A percentile compares a stretch with the other conserved stretches of the same genome.
Evolutionary conservation across 2,113 vertebrate genomes (phyloP).

Genomic region (Cryptomyrus ogoouensis): DNA sequence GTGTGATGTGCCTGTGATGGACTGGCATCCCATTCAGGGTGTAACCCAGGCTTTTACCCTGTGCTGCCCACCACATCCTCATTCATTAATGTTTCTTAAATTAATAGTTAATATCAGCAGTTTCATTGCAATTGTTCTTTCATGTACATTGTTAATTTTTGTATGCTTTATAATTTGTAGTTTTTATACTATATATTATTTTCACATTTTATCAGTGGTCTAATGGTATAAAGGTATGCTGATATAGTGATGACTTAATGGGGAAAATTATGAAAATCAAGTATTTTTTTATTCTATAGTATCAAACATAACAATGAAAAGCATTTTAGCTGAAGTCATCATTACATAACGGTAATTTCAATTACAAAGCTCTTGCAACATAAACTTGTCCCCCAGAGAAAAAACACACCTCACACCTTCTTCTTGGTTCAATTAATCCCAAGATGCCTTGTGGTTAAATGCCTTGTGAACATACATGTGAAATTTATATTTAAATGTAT

Average conservation of each 20-base stretch:
- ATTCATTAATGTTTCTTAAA: not conserved
- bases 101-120: not conserved
- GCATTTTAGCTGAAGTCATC: not conserved
- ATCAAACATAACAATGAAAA: not conserved
- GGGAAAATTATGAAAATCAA: not conserved
- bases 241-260: not conserved
- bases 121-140: not conserved
- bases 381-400: not conserved
- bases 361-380: not conserved
- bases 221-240: not conserved
- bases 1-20: not conserved
- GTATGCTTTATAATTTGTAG: not conserved
- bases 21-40: too few species aligned
- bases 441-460: slow-evolving; percentile 6
- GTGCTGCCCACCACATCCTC: not conserved
- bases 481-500: slow-evolving; percentile 3
- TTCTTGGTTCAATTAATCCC: slow-evolving; percentile 3
- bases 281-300: not conserved
- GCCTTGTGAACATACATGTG: not conserved
- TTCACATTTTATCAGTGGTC: not conserved
- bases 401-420: not conserved
- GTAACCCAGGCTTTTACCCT: not conserved
- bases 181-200: not conserved
- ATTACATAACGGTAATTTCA: not conserved
- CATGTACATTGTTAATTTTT: not conserved